Conservation (phyloP, 2,888 invertebrate species). For the Sesia apiformis region DNA sequence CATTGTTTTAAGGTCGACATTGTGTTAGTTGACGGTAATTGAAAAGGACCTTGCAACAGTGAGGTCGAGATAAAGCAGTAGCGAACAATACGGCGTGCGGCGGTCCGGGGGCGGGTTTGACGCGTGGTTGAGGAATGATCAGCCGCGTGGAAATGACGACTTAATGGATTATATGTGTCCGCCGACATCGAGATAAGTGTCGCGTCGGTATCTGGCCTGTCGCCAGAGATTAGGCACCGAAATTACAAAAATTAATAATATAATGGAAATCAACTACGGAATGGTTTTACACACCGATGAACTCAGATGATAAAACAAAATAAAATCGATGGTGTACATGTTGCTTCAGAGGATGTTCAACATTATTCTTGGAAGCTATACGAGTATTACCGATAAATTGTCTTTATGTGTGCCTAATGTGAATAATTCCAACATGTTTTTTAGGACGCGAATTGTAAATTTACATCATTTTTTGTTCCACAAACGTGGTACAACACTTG, state of each 20-base stretch:
- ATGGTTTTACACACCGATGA: conserved; percentile 54
- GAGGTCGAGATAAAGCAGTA: conserved; percentile 58
- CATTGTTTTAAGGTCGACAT: conserved; percentile 45
- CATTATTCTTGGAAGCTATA: conserved; percentile 15
- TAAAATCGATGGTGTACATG: conserved; percentile 28
- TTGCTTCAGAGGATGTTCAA: conserved; percentile 23
- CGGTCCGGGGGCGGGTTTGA: conserved; percentile 59
- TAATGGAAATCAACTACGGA: conserved; percentile 58
- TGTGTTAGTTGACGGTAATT: conserved; percentile 26
- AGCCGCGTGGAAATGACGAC: conserved; percentile 72
- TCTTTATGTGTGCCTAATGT: not conserved
- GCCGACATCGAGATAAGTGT: conserved; percentile 71
- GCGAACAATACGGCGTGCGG: conserved; percentile 60
- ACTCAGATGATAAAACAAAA: conserved; percentile 34
- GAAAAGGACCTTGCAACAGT: conserved; percentile 39
- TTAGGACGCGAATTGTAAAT: not conserved
- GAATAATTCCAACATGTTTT: not conserved
- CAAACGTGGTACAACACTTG: conserved; percentile 1
- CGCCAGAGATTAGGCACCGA: conserved; percentile 62
- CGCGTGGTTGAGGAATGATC: conserved; percentile 72
- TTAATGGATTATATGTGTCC: conserved; percentile 74
- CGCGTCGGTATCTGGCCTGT: conserved; percentile 55
- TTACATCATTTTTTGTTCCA: conserved; percentile 1
- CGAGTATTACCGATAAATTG: not conserved
- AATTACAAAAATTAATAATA: conserved; percentile 69